Base-by-base conservation (phyloP, 2,113 vertebrate species). In the Castor canadensis region DNA sequence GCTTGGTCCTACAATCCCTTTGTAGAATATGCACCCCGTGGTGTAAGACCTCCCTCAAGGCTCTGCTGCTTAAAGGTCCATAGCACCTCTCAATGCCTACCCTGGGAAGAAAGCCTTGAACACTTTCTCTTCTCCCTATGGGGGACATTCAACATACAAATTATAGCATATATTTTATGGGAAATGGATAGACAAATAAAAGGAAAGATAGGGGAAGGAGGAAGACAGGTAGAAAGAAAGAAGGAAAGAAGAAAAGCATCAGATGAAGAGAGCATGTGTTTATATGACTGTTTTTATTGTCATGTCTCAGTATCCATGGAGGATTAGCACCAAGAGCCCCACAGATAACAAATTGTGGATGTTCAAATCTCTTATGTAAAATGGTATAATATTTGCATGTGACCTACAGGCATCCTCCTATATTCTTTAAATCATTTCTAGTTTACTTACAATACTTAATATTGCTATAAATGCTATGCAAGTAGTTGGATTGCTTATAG, bases 211-310 rank as follows among this genome's bases (percentile, higher is more conserved):
- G 13, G 40, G 17, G n/a, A 72, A 66, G 16, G 16, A 47, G 28
- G 28, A 45, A 76, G 15, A 12, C 17, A 79, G 5, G 22, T 20
- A 80, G 28, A 38, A 73, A 79, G 28, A 6, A 49, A 71, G 22
- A 32, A 66, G n/a, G 49, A 47, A 11, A 13, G 19, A 32, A 43
- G 19, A 6, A n/a, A 66, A 20, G 32, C 4, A 38, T n/a, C 35
- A 32, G 17, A 13, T 7, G n/a, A 43, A 8, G 11, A 9, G 43
- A 47, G 38, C 17, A 47, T 64, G 0, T n/a, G 7, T 56, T 35
- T 15, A 9, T 72, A 5, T 64, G 1, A 17, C 0, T 71, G 1
- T 72, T 5, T 64, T 3, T 71, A 22, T 6, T 19, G 2, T 4
- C 13, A n/a, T 64, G 43, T 28, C 19, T 73, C 40, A 60, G 16